Evolutionary conservation across 30 jellyfish, hydroid and myxozoan genomes (phyloP).

Genomic region (Nemopilema nomurai): DNA sequence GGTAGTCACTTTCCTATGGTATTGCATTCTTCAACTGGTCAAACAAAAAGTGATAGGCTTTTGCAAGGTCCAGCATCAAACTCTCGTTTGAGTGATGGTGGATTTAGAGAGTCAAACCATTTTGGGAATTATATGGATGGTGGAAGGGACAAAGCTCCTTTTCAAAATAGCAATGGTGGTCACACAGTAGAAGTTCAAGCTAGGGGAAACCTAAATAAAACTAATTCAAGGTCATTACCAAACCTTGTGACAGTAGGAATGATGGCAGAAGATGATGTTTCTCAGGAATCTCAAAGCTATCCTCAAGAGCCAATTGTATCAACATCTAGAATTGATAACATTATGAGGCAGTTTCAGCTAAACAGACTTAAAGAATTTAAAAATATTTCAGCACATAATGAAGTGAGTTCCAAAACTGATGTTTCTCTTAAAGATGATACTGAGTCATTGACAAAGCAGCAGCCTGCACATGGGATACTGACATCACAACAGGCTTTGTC

Average conservation of each 20-base stretch:
- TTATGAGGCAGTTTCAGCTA: slow-evolving; percentile 84
- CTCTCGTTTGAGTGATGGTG: not conserved
- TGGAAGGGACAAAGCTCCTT: not conserved
- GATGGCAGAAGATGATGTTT: not conserved
- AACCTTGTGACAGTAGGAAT: slow-evolving; percentile 43
- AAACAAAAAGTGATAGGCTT: not conserved
- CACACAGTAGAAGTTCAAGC: not conserved
- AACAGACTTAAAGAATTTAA: slow-evolving; percentile 63
- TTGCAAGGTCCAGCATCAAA: not conserved
- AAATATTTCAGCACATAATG: not conserved
- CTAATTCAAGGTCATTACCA: slow-evolving; percentile 78
- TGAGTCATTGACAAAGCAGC: not conserved
- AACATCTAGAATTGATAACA: slow-evolving; percentile 74
- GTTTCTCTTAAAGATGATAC: not conserved
- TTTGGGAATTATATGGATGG: not conserved
- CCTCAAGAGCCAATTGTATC: slow-evolving; percentile 47
- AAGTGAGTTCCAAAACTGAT: not conserved
- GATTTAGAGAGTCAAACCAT: not conserved
- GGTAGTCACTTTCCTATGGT: not conserved
- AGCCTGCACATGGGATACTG: slow-evolving; percentile 26
- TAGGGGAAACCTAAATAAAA: slow-evolving; percentile 29
- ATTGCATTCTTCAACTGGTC: not conserved
- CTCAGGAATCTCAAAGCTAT: not conserved
- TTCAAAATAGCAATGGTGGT: not conserved
- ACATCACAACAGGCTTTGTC: slow-evolving; percentile 42